Evolutionary conservation across 37 sponge, comb jelly and placozoan genomes (phyloP), one percentile per base, ranked within the genome.

Genomic region (Beroe forskalii): DNA sequence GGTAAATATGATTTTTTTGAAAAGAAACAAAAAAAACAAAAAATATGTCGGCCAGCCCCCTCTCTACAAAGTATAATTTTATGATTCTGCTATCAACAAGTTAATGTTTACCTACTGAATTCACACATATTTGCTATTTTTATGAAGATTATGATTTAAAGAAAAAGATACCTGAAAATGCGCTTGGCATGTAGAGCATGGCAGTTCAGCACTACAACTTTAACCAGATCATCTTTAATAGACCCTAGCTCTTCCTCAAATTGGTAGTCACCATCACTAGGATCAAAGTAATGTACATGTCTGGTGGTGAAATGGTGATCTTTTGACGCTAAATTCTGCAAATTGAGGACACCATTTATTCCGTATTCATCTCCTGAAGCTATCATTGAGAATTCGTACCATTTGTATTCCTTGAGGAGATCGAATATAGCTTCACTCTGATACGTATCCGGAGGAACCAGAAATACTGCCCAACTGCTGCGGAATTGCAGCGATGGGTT

Each of bases 351-450:
- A 4, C 75, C 30, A 32, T 72, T 72, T 14, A 72, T 72, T 8
- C 75, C 75, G 22, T 72, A 72, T 19, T 32, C 40, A 20, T 72
- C 75, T 37, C 39, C 75, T 38, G 75, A 72, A 1, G 75, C 75
- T 20, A 72, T 4, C 12, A 72, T 72, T 1, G 75, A 72, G 39
- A 72, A 72, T 37, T 72, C 32, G 75, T 72, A 33, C 75, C 75
- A 72, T 19, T 20, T 37, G 40, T 72, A 72, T 39, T 72, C 75
- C 40, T 38, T 38, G 22, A 72, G 39, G 1, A 72, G 12, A 39
- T 72, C 22, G 75, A 72, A 72, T 35, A 72, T 72, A 12, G 75
- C 75, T 72, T 72, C 39, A 72, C 75, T 37, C 39, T 72, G 66
- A 63, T 28, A 63, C 6, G 25, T 30, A 30, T 63, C 66, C 25